Conservation (phyloP, 2,888 invertebrate species). For the Microplitis deprimator region DNA sequence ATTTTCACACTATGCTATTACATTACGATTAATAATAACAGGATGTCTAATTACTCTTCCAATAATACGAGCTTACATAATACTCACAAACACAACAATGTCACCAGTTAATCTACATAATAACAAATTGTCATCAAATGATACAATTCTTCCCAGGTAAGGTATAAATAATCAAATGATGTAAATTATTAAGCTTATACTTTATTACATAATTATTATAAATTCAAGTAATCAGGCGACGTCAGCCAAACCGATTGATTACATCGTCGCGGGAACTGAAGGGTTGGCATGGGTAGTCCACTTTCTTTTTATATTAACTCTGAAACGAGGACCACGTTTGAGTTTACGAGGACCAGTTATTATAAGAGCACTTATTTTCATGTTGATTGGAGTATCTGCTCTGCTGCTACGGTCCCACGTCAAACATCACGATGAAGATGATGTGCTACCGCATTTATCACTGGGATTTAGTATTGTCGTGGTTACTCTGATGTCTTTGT, state of each 20-base stretch:
- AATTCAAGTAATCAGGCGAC: constrained; percentile 71
- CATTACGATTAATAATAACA: constrained; percentile 77
- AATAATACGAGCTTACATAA: constrained; percentile 79
- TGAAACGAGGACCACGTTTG: constrained; percentile 77
- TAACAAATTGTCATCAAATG: not conserved
- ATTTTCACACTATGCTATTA: constrained; percentile 77
- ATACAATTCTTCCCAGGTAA: constrained; percentile 12
- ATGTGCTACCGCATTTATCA: constrained; percentile 67
- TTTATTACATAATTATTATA: not conserved
- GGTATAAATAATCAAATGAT: not conserved
- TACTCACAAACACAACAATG: constrained; percentile 71
- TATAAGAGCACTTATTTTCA: constrained; percentile 77
- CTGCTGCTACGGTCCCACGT: constrained; percentile 77
- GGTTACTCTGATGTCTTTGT: constrained; percentile 78
- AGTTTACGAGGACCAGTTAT: constrained; percentile 83
- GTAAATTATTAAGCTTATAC: not conserved
- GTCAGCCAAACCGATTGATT: constrained; percentile 76
- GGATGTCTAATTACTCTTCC: constrained; percentile 79
- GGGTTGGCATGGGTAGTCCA: constrained; percentile 88
- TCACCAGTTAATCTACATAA: constrained; percentile 31
- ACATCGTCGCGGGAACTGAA: constrained; percentile 80
- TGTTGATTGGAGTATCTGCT: constrained; percentile 77
- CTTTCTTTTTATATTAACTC: constrained; percentile 80
- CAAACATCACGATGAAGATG: constrained; percentile 59
- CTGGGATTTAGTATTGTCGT: constrained; percentile 77